Evolutionary conservation across 1,140 invertebrate genomes (phyloP).

Genomic region (Cataglyphis hispanica): DNA sequence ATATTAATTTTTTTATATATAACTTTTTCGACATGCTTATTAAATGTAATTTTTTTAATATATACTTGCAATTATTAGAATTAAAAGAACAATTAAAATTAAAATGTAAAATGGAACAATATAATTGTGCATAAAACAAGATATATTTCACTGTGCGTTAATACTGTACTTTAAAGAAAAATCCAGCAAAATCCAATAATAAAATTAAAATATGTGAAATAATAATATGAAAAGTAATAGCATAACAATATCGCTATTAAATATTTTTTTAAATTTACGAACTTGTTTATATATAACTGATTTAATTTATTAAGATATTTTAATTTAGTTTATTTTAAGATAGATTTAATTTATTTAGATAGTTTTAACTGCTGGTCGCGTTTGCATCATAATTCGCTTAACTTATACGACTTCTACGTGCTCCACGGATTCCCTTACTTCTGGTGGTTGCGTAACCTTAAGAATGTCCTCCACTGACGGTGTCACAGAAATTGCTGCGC

Average conservation of each 20-base stretch:
- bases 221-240: not conserved
- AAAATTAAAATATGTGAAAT: not conserved
- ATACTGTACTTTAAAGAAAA: not conserved
- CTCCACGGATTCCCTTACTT: not conserved
- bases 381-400: not conserved
- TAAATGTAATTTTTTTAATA: conserved; percentile 9
- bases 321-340: too few species aligned
- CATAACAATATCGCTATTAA: not conserved
- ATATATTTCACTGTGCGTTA: not conserved
- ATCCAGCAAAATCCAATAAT: not conserved
- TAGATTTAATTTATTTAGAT: conserved; percentile 20
- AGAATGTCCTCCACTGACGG: conserved; percentile 49
- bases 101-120: not conserved
- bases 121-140: not conserved
- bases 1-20: too few species aligned
- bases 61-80: not conserved
- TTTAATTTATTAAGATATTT: conserved; percentile 5
- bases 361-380: not conserved
- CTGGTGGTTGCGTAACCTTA: conserved; percentile 59
- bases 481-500: conserved; percentile 44
- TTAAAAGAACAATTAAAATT: not conserved
- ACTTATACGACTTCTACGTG: conserved; percentile 7
- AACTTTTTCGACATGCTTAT: not conserved
- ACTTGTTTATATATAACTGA: not conserved
- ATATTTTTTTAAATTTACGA: conserved; percentile 4